phyloP scores from a whole-genome alignment of 2,797 vertebrate genomes.

The Poeciliopsis gracilis region DNA sequence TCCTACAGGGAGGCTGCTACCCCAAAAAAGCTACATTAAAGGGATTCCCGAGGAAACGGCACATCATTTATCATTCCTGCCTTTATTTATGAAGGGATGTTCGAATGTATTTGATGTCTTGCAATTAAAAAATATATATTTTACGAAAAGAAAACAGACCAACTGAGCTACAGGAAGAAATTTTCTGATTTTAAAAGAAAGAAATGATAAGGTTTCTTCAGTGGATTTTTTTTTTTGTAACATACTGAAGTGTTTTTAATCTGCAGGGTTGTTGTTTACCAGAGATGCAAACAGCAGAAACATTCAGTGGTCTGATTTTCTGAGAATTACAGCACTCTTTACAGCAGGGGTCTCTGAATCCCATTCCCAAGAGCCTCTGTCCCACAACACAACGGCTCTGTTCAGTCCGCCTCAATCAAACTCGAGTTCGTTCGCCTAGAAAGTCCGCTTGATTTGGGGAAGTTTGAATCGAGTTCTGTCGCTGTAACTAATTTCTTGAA shows the following conservation, averaged over 20 bases:
- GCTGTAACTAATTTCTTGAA: not conserved
- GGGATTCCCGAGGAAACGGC: constrained; percentile 34
- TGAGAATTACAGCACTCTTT: not conserved
- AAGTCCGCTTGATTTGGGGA: too few relatives aligned
- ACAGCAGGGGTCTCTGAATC: not conserved
- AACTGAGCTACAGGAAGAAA: constrained; percentile 1
- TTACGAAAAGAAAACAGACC: constrained; percentile 14
- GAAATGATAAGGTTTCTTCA: not conserved
- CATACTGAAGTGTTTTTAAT: not conserved
- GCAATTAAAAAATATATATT: constrained; percentile 19
- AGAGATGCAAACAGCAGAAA: not conserved
- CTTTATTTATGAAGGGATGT: constrained; percentile 34
- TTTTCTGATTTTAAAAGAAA: constrained; percentile 17
- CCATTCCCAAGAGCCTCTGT: not conserved
- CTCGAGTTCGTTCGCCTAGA: too few relatives aligned
- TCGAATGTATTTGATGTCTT: constrained; percentile 29
- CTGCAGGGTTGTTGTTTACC: not conserved
- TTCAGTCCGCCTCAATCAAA: too few relatives aligned
- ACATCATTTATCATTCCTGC: constrained; percentile 56
- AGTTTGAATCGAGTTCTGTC: too few relatives aligned
- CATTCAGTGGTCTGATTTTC: not conserved
- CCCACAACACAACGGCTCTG: not conserved
- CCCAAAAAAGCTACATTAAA: constrained; percentile 44
- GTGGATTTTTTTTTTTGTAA: not conserved
- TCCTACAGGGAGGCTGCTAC: constrained; percentile 21